phyloP scores from a whole-genome alignment of 2,113 vertebrate genomes.

The Todiramphus chloris region DNA sequence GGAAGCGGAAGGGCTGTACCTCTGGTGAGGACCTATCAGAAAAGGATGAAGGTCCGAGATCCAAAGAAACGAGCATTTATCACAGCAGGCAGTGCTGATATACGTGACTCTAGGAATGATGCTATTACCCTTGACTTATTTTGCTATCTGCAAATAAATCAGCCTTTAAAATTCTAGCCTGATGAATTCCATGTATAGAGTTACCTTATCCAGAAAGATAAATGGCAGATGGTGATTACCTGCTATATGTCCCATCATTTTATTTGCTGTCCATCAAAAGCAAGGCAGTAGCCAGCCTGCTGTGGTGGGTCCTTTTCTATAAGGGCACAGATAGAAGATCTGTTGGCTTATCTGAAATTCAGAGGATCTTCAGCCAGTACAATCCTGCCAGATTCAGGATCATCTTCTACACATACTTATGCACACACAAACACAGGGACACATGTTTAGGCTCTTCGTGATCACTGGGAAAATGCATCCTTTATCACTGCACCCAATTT shows the following conservation, averaged over 20 bases:
- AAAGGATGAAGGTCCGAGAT: background rate
- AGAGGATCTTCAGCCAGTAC: background rate
- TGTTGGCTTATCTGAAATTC: background rate
- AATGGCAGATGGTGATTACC: background rate
- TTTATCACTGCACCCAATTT: background rate
- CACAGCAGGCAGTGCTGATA: background rate
- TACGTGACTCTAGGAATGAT: background rate
- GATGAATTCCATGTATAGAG: background rate
- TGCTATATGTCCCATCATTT: background rate
- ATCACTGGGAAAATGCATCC: background rate
- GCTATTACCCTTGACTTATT: background rate
- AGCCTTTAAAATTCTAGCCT: background rate
- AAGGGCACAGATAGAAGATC: background rate
- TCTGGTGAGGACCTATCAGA: background rate
- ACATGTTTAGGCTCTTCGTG: rapidly evolving
- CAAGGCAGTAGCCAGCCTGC: background rate
- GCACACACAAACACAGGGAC: background rate
- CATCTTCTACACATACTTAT: background rate
- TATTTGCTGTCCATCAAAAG: background rate
- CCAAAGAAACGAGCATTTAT: background rate
- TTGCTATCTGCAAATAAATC: background rate
- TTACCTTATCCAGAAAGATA: background rate
- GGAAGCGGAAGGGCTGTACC: background rate
- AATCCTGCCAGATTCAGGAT: background rate
- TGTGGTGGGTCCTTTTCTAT: background rate